Evolutionary conservation across 2,113 vertebrate genomes (phyloP).

Genomic region (Eublepharis macularius): DNA sequence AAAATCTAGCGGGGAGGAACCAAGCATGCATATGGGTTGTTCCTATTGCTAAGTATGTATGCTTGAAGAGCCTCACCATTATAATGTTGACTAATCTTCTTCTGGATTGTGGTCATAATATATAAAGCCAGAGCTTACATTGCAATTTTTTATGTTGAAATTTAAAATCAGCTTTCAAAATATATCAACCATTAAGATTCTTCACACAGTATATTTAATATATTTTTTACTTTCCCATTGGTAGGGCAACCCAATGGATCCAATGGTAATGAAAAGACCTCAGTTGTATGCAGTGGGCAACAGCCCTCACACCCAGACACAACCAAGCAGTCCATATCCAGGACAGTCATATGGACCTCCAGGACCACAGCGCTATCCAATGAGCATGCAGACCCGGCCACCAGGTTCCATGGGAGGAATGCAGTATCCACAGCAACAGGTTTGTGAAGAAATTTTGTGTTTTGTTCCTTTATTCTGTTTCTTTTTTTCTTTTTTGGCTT

Average conservation of each 20-base stretch:
- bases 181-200: neutral
- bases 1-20: neutral
- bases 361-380: conserved; percentile 89
- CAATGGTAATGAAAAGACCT: conserved; percentile 96
- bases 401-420: conserved; percentile 87
- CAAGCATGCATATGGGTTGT: conserved; percentile 1
- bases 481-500: neutral
- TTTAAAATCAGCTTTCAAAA: neutral
- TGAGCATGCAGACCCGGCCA: conserved; percentile 89
- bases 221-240: conserved; percentile 43
- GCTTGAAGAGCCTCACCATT: neutral
- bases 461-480: neutral
- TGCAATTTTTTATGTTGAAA: conserved; percentile 9
- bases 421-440: conserved; percentile 96
- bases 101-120: neutral
- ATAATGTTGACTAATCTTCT: neutral
- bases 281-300: conserved; percentile 92
- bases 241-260: conserved; percentile 94
- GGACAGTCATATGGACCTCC: conserved; percentile 89
- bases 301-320: conserved; percentile 87
- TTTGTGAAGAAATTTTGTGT: conserved; percentile 66
- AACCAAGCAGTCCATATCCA: conserved; percentile 88
- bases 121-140: neutral
- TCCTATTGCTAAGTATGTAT: neutral
- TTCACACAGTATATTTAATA: neutral